Conservation (phyloP, 2,797 vertebrate genomes). For the Mus spretus region DNA sequence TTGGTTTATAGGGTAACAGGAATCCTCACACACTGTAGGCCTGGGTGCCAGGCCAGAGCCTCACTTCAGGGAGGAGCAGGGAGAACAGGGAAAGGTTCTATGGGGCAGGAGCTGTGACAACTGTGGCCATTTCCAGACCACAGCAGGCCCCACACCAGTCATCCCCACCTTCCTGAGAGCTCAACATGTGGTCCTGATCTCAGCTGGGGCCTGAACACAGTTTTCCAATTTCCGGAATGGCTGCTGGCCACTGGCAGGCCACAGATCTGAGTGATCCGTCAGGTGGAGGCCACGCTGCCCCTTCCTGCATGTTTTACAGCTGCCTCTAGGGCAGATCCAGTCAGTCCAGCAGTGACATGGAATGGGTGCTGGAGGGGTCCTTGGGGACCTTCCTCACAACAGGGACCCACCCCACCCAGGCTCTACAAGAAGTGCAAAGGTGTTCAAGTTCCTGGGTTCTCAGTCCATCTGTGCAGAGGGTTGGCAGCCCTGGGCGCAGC, state of each 20-base stretch:
- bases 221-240: conserved; percentile 95
- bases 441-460: background rate
- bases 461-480: accelerated
- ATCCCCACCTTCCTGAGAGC: conserved; percentile 87
- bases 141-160: conserved; percentile 87
- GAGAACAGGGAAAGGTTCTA: conserved; percentile 69
- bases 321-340: conserved; percentile 72
- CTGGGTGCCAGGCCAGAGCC: conserved; percentile 86
- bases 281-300: conserved; percentile 86
- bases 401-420: background rate
- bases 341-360: background rate
- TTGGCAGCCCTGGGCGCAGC: background rate
- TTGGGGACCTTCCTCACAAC: background rate
- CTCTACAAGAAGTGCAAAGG: background rate
- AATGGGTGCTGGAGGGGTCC: background rate
- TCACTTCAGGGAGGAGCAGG: conserved; percentile 73
- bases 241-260: conserved; percentile 92
- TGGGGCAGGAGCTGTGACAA: background rate
- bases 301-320: conserved; percentile 92
- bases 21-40: conserved; percentile 91
- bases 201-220: conserved; percentile 93
- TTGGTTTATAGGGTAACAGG: conserved; percentile 92
- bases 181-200: conserved; percentile 96
- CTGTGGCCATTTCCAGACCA: conserved; percentile 79
- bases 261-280: conserved; percentile 88